Evolutionary conservation across 2,797 vertebrate genomes (phyloP).

Genomic region (Mareca strepera): DNA sequence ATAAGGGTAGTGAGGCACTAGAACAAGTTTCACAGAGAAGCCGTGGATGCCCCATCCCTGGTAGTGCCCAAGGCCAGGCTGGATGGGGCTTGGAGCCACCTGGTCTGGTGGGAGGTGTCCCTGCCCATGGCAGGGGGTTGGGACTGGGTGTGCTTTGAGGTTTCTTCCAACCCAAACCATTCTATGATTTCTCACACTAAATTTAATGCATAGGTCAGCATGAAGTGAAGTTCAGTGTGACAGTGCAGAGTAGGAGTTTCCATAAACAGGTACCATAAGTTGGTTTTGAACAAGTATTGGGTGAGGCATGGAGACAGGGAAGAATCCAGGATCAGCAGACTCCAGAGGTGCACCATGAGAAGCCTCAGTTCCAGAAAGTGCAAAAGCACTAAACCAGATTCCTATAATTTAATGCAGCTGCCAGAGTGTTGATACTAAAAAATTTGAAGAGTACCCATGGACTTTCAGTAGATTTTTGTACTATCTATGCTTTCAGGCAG

Average conservation of each 20-base stretch:
- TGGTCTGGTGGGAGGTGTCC: too few relatives aligned
- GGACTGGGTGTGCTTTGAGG: too few relatives aligned
- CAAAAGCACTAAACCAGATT: background rate
- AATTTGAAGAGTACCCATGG: background rate
- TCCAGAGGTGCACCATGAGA: fast-evolving
- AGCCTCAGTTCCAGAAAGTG: background rate
- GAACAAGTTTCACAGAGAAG: too few relatives aligned
- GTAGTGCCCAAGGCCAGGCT: too few relatives aligned
- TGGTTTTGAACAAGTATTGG: background rate
- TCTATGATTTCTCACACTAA: background rate
- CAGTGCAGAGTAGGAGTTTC: background rate
- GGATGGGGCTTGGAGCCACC: too few relatives aligned
- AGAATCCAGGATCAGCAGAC: fast-evolving
- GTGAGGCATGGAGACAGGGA: background rate
- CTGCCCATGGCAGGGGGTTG: too few relatives aligned
- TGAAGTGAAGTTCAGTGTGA: fast-evolving
- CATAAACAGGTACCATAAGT: background rate
- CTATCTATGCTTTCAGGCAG: slow-evolving; percentile 13
- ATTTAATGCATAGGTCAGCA: background rate
- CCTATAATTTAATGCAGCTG: background rate
- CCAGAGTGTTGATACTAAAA: background rate
- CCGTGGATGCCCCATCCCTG: too few relatives aligned
- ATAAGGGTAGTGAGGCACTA: too few relatives aligned
- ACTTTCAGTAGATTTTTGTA: background rate
- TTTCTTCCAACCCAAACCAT: too few relatives aligned